Conservation (phyloP, 2,888 invertebrate genomes). For the Sepioteuthis lessoniana region DNA sequence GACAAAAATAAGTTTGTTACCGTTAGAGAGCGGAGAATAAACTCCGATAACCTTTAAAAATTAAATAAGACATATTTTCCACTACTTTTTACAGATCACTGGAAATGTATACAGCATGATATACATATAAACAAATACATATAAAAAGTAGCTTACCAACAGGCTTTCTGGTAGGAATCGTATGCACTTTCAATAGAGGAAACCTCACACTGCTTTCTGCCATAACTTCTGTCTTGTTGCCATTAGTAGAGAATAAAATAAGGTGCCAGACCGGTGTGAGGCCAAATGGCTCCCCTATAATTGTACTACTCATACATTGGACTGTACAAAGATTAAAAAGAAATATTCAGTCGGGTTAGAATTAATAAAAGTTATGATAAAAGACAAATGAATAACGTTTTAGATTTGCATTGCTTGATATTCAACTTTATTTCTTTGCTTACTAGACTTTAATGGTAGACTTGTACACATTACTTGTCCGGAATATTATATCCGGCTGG, state of each 20-base stretch:
- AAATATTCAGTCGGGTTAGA: not conserved
- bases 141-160: not conserved
- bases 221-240: not conserved
- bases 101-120: not conserved
- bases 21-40: not conserved
- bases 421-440: not conserved
- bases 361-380: not conserved
- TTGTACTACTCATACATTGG: not conserved
- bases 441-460: not conserved
- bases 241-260: not conserved
- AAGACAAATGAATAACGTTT: not conserved
- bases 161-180: not conserved
- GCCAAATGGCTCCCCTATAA: not conserved
- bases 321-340: not conserved
- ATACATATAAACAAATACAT: not conserved
- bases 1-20: not conserved
- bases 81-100: no score
- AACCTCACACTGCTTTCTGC: not conserved
- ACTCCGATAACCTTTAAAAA: no score
- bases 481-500: constrained; percentile 12
- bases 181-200: not conserved
- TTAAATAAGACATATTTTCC: no score
- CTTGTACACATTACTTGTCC: not conserved
- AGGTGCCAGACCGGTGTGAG: not conserved
- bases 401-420: not conserved